phyloP scores from a whole-genome alignment of 2,888 invertebrate species.

The Dorcus hopei region DNA sequence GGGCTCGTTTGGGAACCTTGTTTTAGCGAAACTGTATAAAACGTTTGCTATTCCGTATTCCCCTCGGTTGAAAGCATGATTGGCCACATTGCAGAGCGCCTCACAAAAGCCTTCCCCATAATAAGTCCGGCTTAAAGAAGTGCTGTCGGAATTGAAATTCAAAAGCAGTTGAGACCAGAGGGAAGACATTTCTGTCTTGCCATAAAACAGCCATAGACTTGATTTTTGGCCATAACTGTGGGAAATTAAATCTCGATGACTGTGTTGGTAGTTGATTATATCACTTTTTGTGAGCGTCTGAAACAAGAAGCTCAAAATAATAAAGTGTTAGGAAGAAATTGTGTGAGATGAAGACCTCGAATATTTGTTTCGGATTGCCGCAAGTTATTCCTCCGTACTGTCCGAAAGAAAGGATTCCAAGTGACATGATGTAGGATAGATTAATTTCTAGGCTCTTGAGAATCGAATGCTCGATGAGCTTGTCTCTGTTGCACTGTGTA shows the following conservation, averaged over 20 bases:
- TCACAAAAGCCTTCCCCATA: slow-evolving; percentile 64
- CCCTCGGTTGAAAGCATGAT: slow-evolving; percentile 55
- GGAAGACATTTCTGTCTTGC: slow-evolving; percentile 80
- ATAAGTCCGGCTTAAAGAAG: slow-evolving; percentile 31
- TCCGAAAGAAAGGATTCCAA: slow-evolving; percentile 73
- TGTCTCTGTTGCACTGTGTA: slow-evolving; percentile 54
- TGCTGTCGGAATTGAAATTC: slow-evolving; percentile 67
- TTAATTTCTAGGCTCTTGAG: slow-evolving; percentile 66
- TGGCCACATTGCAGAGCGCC: slow-evolving; percentile 66
- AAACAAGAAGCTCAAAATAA: slow-evolving; percentile 39
- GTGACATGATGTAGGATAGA: slow-evolving; percentile 68
- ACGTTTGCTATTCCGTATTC: slow-evolving; percentile 57
- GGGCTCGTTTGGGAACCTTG: slow-evolving; percentile 63
- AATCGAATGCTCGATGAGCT: slow-evolving; percentile 65
- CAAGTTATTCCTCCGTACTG: slow-evolving; percentile 71
- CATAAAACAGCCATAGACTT: slow-evolving; percentile 85
- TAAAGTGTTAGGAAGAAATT: not conserved
- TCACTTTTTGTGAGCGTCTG: slow-evolving; percentile 82
- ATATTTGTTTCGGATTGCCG: slow-evolving; percentile 64
- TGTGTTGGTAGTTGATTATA: slow-evolving; percentile 80
- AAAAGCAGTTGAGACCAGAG: slow-evolving; percentile 76
- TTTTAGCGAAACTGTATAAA: slow-evolving; percentile 61
- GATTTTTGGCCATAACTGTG: slow-evolving; percentile 79
- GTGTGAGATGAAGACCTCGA: slow-evolving; percentile 51
- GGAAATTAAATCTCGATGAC: slow-evolving; percentile 75